Percentiles rank a stretch among this genome's conserved stretches.
Conservation (phyloP, 2,888 invertebrate species). For the Drosophila flavopinicola region DNA sequence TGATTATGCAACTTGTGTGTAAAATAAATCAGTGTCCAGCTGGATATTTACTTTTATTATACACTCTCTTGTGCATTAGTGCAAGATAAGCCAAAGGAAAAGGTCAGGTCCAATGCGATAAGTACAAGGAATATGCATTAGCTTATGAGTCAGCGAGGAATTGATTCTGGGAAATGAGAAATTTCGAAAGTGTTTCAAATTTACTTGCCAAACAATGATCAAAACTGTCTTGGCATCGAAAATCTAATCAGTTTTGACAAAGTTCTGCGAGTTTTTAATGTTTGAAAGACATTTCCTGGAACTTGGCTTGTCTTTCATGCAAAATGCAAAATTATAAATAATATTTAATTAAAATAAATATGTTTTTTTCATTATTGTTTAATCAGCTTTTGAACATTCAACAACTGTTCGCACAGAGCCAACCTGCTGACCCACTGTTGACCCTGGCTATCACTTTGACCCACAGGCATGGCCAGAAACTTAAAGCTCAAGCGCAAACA, state of each 20-base stretch:
- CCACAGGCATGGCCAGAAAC: slow-evolving; percentile 26
- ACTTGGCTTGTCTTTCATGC: too few species aligned
- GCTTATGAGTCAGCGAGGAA: slow-evolving; percentile 13
- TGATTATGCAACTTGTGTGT: slow-evolving; percentile 5
- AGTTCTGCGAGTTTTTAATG: too few species aligned
- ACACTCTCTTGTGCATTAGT: slow-evolving; percentile 1
- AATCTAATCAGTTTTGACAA: too few species aligned
- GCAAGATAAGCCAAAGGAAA: slow-evolving; percentile 30
- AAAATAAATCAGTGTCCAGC: slow-evolving; percentile 18
- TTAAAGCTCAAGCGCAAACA: slow-evolving; percentile 14
- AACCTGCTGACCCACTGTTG: slow-evolving; percentile 25
- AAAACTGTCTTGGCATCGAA: too few species aligned
- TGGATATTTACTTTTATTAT: slow-evolving; percentile 4
- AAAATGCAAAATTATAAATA: too few species aligned
- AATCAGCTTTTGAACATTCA: not conserved
- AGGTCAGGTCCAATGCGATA: slow-evolving; percentile 29
- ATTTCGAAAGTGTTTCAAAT: too few species aligned
- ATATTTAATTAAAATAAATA: not conserved
- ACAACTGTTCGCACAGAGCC: slow-evolving; percentile 8
- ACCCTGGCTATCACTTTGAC: slow-evolving; percentile 34
- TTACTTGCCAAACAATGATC: too few species aligned
- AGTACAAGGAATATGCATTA: slow-evolving; percentile 8
- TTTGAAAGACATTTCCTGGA: too few species aligned
- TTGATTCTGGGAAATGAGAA: not conserved
- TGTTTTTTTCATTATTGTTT: not conserved